Base-by-base conservation (phyloP, 2,888 invertebrate species). In the Poecilus cupreus region DNA sequence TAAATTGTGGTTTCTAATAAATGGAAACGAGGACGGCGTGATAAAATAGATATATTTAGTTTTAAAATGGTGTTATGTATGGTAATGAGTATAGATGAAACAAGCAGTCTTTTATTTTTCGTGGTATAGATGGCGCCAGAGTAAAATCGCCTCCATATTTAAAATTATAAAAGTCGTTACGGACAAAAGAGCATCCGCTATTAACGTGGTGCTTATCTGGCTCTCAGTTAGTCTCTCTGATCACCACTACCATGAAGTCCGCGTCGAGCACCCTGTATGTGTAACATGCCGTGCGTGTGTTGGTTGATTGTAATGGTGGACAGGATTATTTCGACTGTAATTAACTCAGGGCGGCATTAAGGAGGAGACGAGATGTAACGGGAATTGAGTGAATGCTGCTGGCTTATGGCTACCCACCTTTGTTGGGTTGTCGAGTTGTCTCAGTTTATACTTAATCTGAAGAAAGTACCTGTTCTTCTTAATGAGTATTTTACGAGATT, bases 261-360 rank as follows among this genome's bases (percentile, higher is more conserved):
- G 4, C 46, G 13, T 8, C 32, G 4, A 10, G 13, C 32, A 1
- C 26, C 5, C 3, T 26, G 26, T 26, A 26, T 32, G 32, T 32
- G 32, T 32, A 37, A 10, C 4, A 6, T 37, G 37, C 10, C 37
- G 32, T 2, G 4, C n/a, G n/a, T 46, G 18, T 18, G 8, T 49
- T 13, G 13, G 46, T 46, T 13, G n/a, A 13, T 46, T 4, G n/a
- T 51, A 51, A 51, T 51, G 51, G 51, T 51, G 64, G 64, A 68
- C 64, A 37, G 64, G 64, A 68, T 68, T 68, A 68, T 68, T 68
- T 68, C 64, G 39, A 68, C 13, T 68, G 64, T 68, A 68, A 68
- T 68, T 68, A 68, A 68, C 18, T 16, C 64, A 68, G 64, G 64
- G 18, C 3, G 39, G 64, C 37, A 68, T 37, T 68, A 8, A 68